Conservation (phyloP, 2,888 invertebrate genomes). For the Chaetogeoica ovagalla region DNA sequence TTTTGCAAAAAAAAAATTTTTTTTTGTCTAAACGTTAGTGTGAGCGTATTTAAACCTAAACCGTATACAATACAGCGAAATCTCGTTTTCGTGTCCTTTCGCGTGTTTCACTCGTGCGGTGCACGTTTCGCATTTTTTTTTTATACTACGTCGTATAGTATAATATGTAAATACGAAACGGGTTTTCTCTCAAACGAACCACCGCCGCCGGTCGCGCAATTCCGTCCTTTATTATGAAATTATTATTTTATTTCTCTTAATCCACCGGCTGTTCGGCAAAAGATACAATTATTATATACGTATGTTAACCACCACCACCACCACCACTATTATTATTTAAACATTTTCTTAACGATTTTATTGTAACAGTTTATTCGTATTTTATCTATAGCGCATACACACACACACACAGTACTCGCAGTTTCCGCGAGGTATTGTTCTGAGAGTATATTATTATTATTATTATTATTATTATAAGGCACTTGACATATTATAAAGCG, state of each 20-base stretch:
- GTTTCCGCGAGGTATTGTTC: constrained; percentile 23
- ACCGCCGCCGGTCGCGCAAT: not conserved
- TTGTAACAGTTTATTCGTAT: not conserved
- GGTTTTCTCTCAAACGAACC: constrained; percentile 4
- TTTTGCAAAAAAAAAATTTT: too few relatives aligned
- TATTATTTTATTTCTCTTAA: not conserved
- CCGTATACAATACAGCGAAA: too few relatives aligned
- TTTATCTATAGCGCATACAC: too few relatives aligned
- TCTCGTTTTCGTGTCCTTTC: too few relatives aligned
- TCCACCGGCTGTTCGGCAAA: not conserved
- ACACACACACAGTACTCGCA: too few relatives aligned
- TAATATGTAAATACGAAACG: not conserved
- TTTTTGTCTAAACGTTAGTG: too few relatives aligned
- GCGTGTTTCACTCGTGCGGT: too few relatives aligned
- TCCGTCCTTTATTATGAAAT: not conserved
- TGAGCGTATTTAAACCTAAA: too few relatives aligned
- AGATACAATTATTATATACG: not conserved
- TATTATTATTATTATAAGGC: too few relatives aligned
- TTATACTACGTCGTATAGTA: not conserved
- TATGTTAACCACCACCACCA: not conserved
- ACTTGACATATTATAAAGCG: constrained; percentile 17
- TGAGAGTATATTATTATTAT: not conserved
- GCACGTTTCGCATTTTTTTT: too few relatives aligned
- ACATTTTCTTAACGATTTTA: constrained; percentile 14
- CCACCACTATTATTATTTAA: not conserved